These are phyloP conservation scores for Bergia sp. DNA, from an alignment of 92 coral and sea anemone genomes.

Conservation along the genomic window DNA sequence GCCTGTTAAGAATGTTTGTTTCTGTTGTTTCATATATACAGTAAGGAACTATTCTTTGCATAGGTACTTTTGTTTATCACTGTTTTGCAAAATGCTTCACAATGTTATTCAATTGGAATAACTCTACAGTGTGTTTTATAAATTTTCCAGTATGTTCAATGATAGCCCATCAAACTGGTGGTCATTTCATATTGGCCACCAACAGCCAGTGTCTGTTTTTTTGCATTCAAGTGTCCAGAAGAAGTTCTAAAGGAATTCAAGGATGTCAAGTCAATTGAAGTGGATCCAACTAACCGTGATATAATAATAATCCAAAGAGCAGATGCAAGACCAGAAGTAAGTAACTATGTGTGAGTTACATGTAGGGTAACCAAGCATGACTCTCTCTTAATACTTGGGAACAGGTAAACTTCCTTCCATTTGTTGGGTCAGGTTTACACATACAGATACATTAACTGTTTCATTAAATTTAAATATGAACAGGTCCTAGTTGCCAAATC, in stretches of 20 bases:
- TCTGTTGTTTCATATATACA: too few species aligned
- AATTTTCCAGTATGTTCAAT: too few species aligned
- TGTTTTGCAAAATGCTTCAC: too few species aligned
- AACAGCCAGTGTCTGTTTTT: not conserved
- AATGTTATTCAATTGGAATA: too few species aligned
- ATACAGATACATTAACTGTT: not conserved
- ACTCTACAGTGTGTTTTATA: too few species aligned
- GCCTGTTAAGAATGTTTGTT: too few species aligned
- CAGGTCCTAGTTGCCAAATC: constrained; percentile 65
- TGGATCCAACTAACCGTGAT: constrained; percentile 41
- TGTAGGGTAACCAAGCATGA: not conserved
- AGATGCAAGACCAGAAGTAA: constrained; percentile 60
- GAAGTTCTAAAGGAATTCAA: constrained; percentile 65
- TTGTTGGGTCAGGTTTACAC: not conserved
- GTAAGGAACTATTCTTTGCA: too few species aligned
- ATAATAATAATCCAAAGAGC: constrained; percentile 57
- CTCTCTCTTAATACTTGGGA: not conserved
- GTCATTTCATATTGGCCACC: not conserved
- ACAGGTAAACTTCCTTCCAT: not conserved
- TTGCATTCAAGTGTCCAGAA: constrained; percentile 39
- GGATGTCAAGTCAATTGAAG: constrained; percentile 58
- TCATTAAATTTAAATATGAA: not conserved
- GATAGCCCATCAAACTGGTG: not conserved
- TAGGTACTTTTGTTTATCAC: too few species aligned
- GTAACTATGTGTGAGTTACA: not conserved